Base-by-base conservation (phyloP, 2,797 vertebrate genomes). In the Erethizon dorsatum region DNA sequence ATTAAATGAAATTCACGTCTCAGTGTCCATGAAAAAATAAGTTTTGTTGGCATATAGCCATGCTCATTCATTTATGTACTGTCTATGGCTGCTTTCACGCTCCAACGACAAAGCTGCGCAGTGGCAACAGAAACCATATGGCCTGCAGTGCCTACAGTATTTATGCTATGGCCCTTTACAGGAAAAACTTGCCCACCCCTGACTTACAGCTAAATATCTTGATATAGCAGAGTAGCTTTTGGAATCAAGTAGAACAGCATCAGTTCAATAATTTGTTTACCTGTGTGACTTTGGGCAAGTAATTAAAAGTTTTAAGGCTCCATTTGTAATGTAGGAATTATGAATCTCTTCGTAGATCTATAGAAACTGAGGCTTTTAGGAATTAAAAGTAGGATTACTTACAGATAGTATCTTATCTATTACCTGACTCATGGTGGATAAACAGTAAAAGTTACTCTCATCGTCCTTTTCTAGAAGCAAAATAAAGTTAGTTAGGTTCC, bases 1-100 rank as follows among this genome's bases (percentile, higher is more conserved):
- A 88, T 77, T 86, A 54, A 92, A 69, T 92, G 78, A 95, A 97
- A 78, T 97, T 96, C 61, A 59, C 17, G 80, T 97, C 88, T 95
- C 71, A 73, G 33, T 71, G 12, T 92, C 86, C 61, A 52, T 83
- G 73, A 33, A 50, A 95, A 91, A 73, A 14, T 37, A 75, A 52
- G 4, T 83, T 75, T 75, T 57, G n/a, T n/a, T 97, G 94, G 83
- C 90, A 75, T 20, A 3, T 20, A 37, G 41, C 65, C 57, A 83
- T 14, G 31, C 6, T 88, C 22, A 47, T 57, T 87, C 78, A 2
- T 92, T 69, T 82, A 41, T 50, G 45, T 41, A 17, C 59, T 94
- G 65, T 82, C 69, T 91, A 0, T 2, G 47, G 13, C 82, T 90
- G 54, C 83, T 71, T 96, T 97, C 56, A 26, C 13, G n/a, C 56